Base-by-base conservation (phyloP, 2,113 vertebrate species). In the Callipepla californica region DNA sequence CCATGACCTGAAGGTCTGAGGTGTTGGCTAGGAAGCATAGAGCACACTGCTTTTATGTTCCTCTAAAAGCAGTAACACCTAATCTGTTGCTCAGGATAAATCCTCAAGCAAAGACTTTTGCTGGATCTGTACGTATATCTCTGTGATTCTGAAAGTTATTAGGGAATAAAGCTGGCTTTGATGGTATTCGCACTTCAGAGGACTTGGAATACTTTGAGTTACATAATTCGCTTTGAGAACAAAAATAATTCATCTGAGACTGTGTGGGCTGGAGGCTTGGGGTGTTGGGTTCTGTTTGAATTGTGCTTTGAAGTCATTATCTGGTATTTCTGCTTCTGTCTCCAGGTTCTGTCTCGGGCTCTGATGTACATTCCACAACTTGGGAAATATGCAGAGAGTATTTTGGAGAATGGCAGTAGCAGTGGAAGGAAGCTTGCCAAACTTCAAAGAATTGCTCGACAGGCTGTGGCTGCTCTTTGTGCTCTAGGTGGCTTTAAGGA, bases 401-500 rank as follows among this genome's bases (percentile, higher is more conserved):
- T 99, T 94, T 91, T 99, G 96, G 99, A 99, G 97, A 99, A 98
- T 0, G 98, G 99, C 17, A 99, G 98, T 86, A 99, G 99, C 97
- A 99, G 99, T 62, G 98, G 98, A 62, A 98, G 99, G 90, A 99
- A 99, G 92, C 97, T 99, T 11, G 98, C 99, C 42, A 99, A 99
- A 73, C 98, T 99, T 88, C 99, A 99, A 87, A 98, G 99, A 67
- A 99, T 99, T 11, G 99, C 99, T 76, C 98, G 99, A 58, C 99
- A 99, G 97, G 99, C 99, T 3, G 98, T 99, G 9, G 99, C 99
- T 26, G 99, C 99, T 6, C 98, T 99, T 38, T 99, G 99, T 72
- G 99, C 99, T 16, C 98, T 99, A 10, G 99, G 99, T 23, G 99
- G 99, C 96, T 99, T 99, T 96, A 99, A 99, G 94, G 99, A 99